These are phyloP conservation scores for Dryobota labecula DNA, from an alignment of 2,888 invertebrate genomes.

Conservation along the genomic window DNA sequence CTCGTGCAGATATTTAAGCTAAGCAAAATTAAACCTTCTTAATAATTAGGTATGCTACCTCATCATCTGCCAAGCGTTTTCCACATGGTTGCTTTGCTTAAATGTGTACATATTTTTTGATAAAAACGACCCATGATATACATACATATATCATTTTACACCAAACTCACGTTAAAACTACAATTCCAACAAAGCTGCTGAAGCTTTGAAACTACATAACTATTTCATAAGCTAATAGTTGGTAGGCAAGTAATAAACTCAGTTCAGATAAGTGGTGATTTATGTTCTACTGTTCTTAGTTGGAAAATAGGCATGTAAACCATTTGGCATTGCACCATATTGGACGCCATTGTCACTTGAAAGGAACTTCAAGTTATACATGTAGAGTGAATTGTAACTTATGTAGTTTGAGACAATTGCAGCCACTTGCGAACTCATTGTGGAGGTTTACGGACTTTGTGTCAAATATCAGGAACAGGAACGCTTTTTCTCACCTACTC, in stretches of 20 bases:
- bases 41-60: too few relatives aligned
- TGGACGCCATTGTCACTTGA: constrained; percentile 39
- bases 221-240: constrained; percentile 6
- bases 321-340: constrained; percentile 44
- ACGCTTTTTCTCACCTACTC: too few relatives aligned
- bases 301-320: constrained; percentile 21
- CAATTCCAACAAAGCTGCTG: neutral
- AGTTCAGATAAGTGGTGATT: constrained; percentile 38
- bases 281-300: constrained; percentile 20
- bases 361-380: constrained; percentile 24
- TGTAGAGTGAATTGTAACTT: neutral
- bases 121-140: neutral
- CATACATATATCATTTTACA: neutral
- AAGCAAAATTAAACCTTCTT: too few relatives aligned
- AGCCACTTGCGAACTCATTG: too few relatives aligned
- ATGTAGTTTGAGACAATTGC: neutral
- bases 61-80: too few relatives aligned
- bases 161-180: neutral
- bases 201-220: neutral
- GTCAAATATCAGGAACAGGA: too few relatives aligned
- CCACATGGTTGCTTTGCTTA: neutral
- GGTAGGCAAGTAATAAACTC: neutral
- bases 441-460: too few relatives aligned
- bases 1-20: too few relatives aligned
- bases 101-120: neutral